Evolutionary conservation across 2,888 invertebrate genomes (phyloP).

Genomic region (Epinotia bilunana): DNA sequence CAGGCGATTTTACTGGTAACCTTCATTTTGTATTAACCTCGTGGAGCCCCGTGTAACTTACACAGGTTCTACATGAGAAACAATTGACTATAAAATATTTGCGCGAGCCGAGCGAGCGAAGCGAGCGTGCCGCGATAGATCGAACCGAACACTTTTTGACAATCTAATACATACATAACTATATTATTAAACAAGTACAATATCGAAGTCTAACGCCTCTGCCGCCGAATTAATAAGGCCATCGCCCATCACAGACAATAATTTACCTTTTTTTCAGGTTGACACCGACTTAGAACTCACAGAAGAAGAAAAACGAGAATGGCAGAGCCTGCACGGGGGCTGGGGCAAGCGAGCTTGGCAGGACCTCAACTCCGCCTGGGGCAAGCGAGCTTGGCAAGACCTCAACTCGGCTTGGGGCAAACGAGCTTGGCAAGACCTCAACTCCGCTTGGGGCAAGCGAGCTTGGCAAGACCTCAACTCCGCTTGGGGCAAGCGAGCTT

Average conservation of each 20-base stretch:
- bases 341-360: constrained; percentile 83
- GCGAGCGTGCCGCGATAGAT: no score
- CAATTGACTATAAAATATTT: no score
- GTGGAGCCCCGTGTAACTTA: no score
- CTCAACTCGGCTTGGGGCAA: constrained; percentile 84
- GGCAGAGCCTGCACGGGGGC: constrained; percentile 78
- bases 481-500: constrained; percentile 85
- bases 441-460: constrained; percentile 84
- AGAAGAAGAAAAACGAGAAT: constrained; percentile 86
- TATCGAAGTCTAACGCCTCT: no score
- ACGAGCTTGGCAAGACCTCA: constrained; percentile 84
- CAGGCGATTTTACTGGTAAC: no score
- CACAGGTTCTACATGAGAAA: no score
- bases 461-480: constrained; percentile 82
- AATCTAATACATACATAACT: no score
- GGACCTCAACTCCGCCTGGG: constrained; percentile 82
- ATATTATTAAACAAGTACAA: no score
- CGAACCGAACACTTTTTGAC: no score
- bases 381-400: constrained; percentile 82
- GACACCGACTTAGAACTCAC: constrained; percentile 78
- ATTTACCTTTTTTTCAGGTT: constrained; percentile 59
- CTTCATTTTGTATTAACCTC: no score
- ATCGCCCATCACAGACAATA: background rate
- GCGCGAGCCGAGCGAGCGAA: no score
- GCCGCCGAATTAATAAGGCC: no score